A percentile compares a stretch with the other conserved stretches of the same genome.
Evolutionary conservation across 1,140 invertebrate genomes (phyloP).

Genomic region (Globodera ellingtonae): DNA sequence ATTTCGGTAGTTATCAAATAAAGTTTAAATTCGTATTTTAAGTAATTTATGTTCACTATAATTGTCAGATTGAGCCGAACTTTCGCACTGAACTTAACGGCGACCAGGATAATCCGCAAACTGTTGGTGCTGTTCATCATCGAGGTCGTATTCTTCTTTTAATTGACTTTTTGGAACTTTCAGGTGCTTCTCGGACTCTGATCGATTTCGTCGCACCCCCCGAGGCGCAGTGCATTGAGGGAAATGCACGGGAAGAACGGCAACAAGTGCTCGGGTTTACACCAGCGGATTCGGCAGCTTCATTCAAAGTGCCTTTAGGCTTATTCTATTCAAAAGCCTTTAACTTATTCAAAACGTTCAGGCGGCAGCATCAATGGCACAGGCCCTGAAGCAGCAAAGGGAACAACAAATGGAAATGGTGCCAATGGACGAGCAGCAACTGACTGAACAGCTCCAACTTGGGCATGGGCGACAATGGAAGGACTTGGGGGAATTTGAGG

Average conservation of each 20-base stretch:
- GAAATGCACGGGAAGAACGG: slow-evolving; percentile 12
- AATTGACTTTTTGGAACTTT: neutral
- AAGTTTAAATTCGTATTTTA: neutral
- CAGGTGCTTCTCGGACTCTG: slow-evolving; percentile 37
- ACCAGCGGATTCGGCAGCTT: slow-evolving; percentile 36
- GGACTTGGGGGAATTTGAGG: neutral
- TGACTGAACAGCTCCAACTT: neutral
- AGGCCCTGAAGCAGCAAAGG: neutral
- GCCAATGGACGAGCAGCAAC: slow-evolving; percentile 1
- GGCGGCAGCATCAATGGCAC: slow-evolving; percentile 11
- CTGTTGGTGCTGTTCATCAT: neutral
- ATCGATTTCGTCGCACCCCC: slow-evolving; percentile 38
- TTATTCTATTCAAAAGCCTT: no score
- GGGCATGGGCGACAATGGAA: neutral
- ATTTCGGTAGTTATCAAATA: neutral
- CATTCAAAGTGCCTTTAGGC: slow-evolving; percentile 18
- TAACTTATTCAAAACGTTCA: no score
- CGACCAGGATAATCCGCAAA: neutral
- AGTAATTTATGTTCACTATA: neutral
- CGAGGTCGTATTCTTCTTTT: neutral
- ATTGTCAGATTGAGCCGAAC: neutral
- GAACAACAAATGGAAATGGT: neutral
- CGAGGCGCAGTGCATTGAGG: slow-evolving; percentile 27
- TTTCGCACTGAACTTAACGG: neutral
- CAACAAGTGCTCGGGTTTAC: slow-evolving; percentile 35